Evolutionary conservation across 2,113 vertebrate genomes (phyloP), one percentile per base, ranked within the genome.

Genomic region (Corythornis cristatus): DNA sequence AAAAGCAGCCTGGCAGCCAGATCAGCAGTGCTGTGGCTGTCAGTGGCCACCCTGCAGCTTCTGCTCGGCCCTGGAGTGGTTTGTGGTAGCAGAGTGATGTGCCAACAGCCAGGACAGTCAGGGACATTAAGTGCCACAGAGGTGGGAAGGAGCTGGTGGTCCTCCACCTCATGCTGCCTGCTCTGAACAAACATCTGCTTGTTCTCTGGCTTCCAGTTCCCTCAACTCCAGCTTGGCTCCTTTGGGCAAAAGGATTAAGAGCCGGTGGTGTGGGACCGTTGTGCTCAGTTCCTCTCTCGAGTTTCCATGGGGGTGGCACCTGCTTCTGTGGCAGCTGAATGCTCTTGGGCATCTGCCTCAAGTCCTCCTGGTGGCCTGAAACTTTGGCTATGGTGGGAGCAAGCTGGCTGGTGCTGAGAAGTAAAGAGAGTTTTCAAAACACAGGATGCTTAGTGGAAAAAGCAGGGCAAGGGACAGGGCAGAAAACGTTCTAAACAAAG

Each of bases 191-290:
- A 93, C 0, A 57, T 40, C 72, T 86, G 61, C 87, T 94, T 93
- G 96, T 96, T 95, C 91, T 94, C 94, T 4, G 9, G 42, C 85
- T 93, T 95, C 95, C 87, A 93, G 94, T 96, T 94, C 95, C 91
- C 82, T 64, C 57, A 88, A 88, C 75, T 83, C 75, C 2, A 2
- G 37, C 75, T 91, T 77, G 79, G 56, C 93, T 90, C 35, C 53
- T 83, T 85, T 83, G 19, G 1, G 76, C n/a, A 15, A 9, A 51
- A 60, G 82, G 84, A 83, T 67, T 61, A 51, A 79, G 74, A 76
- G 74, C 43, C 46, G 1, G 0, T 1, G 6, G 43, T 25, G 21
- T 1, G 4, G 82, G 71, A 56, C 42, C 5, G 3, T 61, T 4
- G 0, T n/a, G 78, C 79, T 95, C 22, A 2, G 89, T 91, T 92